Percentiles rank a stretch among this genome's conserved stretches.
phyloP scores from a whole-genome alignment of 1,140 invertebrate genomes.

The Drepana arcuata region DNA sequence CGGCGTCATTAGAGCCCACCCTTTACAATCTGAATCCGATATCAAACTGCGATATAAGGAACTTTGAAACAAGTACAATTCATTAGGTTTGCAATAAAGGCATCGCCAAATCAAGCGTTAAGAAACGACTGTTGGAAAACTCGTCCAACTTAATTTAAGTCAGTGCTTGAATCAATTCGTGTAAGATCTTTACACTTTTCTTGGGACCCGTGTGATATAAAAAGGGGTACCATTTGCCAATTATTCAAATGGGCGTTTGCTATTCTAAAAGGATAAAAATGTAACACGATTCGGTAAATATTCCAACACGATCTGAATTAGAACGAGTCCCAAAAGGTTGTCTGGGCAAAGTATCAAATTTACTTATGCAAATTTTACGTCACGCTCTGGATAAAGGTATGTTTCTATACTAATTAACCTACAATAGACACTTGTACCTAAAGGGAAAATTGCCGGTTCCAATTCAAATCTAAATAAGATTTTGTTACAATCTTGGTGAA shows the following conservation, averaged over 20 bases:
- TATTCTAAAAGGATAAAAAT: conserved; percentile 28
- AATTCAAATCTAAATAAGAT: too few relatives aligned
- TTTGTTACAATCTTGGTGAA: too few relatives aligned
- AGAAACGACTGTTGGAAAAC: conserved; percentile 19
- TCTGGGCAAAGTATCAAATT: conserved; percentile 32
- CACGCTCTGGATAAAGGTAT: conserved; percentile 30
- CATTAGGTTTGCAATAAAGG: conserved; percentile 44
- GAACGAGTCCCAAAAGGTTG: conserved; percentile 21
- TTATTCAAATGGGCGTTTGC: conserved; percentile 26
- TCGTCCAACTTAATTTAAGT: conserved; percentile 20
- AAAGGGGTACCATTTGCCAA: conserved; percentile 22
- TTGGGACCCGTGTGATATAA: conserved; percentile 12
- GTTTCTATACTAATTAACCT: conserved; percentile 29
- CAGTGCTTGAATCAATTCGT: conserved; percentile 9
- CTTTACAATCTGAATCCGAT: conserved; percentile 37
- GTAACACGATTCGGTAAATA: conserved; percentile 30
- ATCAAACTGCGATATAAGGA: conserved; percentile 36
- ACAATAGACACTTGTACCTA: too few relatives aligned
- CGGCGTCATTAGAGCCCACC: conserved; percentile 36
- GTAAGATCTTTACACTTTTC: conserved; percentile 17
- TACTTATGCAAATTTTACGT: conserved; percentile 48
- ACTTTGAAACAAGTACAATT: conserved; percentile 54
- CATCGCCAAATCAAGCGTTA: conserved; percentile 32
- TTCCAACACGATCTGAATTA: conserved; percentile 28
- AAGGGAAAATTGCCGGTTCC: too few relatives aligned